A percentile compares a stretch with the other conserved stretches of the same genome.
These are phyloP conservation scores for Drosophila orosa DNA, from an alignment of 1,140 invertebrate species.

Conservation along the genomic window DNA sequence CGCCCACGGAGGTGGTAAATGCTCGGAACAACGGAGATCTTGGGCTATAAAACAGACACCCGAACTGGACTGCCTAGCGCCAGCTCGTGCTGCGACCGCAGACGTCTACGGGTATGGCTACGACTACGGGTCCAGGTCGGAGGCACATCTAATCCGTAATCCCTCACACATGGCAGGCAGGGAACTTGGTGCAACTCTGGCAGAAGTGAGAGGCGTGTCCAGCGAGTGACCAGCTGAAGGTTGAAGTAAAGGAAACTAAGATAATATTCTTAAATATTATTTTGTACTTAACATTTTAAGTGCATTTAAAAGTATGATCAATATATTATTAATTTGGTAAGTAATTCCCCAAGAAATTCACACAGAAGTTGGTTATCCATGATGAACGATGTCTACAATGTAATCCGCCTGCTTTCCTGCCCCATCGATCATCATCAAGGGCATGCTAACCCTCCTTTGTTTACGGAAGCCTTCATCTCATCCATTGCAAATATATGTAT, in stretches of 20 bases:
- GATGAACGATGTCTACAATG: background rate
- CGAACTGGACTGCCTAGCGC: slow-evolving; percentile 68
- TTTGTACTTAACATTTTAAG: background rate
- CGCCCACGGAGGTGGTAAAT: slow-evolving; percentile 79
- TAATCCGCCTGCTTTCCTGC: background rate
- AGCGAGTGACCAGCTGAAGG: slow-evolving; percentile 4
- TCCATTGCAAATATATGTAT: slow-evolving; percentile 33
- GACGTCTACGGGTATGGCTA: background rate
- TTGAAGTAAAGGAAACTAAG: background rate
- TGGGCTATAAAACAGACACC: slow-evolving; percentile 77
- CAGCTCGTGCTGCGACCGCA: slow-evolving; percentile 71
- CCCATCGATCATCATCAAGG: slow-evolving; percentile 37
- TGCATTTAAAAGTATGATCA: background rate
- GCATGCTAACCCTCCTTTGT: slow-evolving; percentile 14
- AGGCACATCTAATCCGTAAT: slow-evolving; percentile 39
- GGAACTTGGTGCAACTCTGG: background rate
- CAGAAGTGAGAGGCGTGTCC: background rate
- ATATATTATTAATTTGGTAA: background rate
- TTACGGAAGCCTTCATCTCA: slow-evolving; percentile 43
- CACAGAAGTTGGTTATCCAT: background rate
- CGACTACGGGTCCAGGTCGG: background rate
- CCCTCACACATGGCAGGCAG: slow-evolving; percentile 52
- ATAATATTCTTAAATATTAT: background rate
- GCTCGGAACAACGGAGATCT: slow-evolving; percentile 47
- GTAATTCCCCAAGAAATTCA: background rate